These are phyloP conservation scores for Malurus melanocephalus DNA, from an alignment of 2,113 vertebrate genomes.

Conservation along the genomic window DNA sequence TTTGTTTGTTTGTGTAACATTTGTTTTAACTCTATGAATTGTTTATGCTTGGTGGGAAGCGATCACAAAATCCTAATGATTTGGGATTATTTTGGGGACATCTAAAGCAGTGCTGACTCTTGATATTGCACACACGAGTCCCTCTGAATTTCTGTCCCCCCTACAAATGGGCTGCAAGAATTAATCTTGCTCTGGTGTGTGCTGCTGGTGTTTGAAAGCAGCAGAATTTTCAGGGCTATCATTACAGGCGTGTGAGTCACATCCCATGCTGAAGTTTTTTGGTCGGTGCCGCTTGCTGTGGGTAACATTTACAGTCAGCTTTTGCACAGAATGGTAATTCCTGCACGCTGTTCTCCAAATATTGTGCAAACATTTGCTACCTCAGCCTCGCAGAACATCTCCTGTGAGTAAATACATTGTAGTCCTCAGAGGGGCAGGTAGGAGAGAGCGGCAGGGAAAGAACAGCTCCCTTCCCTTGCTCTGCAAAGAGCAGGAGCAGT, in stretches of 20 bases:
- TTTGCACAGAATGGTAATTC: not conserved
- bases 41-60: constrained; percentile 22
- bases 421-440: not conserved
- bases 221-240: not conserved
- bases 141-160: not conserved
- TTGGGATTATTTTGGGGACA: constrained; percentile 1
- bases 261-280: not conserved
- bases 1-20: constrained; percentile 56
- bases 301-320: not conserved
- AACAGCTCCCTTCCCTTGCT: not conserved
- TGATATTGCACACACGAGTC: not conserved
- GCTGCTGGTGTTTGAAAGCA: constrained; percentile 36
- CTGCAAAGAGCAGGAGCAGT: not conserved
- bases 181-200: constrained; percentile 13
- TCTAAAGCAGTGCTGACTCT: not conserved
- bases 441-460: not conserved
- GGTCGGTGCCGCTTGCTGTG: not conserved
- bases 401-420: not conserved
- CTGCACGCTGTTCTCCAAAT: not conserved
- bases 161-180: not conserved
- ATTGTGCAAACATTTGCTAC: not conserved
- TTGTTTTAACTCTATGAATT: constrained; percentile 38
- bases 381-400: not conserved
- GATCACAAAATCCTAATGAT: not conserved
- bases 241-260: constrained; percentile 22